Percentiles rank a stretch among this genome's conserved stretches.
These are phyloP conservation scores for Sylvilagus bachmani DNA, from an alignment of 2,113 vertebrate species.

Conservation along the genomic window DNA sequence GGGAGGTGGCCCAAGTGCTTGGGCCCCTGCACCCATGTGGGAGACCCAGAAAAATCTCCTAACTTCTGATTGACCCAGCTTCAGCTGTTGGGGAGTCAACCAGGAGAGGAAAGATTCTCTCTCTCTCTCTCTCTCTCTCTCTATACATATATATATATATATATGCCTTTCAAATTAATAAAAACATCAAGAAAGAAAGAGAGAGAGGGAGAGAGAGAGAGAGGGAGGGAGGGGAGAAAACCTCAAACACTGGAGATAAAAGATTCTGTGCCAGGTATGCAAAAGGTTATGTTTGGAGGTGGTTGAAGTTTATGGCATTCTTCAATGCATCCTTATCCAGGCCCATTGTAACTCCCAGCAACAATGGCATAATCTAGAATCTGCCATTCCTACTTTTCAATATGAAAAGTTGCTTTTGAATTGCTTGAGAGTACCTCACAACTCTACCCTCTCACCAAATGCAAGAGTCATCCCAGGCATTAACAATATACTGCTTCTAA, in stretches of 20 bases:
- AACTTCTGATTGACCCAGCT: no score
- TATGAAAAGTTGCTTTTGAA: background rate
- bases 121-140: no score
- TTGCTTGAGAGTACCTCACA: background rate
- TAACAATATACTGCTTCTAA: background rate
- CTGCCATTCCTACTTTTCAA: background rate
- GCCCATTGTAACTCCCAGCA: background rate
- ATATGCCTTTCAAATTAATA: no score
- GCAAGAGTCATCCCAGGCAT: background rate
- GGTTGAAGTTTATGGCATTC: background rate
- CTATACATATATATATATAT: no score
- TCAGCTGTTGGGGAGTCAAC: no score
- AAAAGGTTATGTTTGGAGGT: slow-evolving; percentile 29
- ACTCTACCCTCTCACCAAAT: background rate
- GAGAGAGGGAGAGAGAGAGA: no score
- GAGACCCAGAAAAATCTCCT: no score
- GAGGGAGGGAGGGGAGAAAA: no score
- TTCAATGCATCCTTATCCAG: background rate
- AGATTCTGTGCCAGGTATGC: background rate
- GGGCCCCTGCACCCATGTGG: no score
- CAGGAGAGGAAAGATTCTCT: no score
- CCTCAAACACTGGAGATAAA: background rate
- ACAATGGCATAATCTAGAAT: background rate
- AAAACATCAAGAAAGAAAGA: background rate
- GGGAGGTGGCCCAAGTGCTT: no score